Evolutionary conservation across 2,797 vertebrate species (phyloP).

Genomic region (Taeniopygia guttata): DNA sequence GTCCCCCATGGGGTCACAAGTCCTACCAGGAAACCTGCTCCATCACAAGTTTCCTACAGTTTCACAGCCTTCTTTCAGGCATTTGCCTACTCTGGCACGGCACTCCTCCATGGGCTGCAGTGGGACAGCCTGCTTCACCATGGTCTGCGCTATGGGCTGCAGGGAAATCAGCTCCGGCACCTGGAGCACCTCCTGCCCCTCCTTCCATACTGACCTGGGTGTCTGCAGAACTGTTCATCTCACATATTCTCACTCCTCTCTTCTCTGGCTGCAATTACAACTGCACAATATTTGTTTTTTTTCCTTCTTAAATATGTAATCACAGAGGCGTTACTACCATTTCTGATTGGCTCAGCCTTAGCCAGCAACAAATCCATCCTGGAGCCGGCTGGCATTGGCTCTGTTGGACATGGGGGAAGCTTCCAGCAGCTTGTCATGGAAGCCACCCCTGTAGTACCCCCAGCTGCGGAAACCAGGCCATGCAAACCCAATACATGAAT

Average conservation of each 20-base stretch:
- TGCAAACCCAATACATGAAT: background rate
- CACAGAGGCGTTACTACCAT: background rate
- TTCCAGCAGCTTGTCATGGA: background rate
- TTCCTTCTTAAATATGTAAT: background rate
- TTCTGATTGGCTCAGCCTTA: background rate
- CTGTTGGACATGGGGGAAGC: no score
- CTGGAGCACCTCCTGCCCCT: background rate
- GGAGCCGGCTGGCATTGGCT: background rate
- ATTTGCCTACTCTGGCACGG: background rate
- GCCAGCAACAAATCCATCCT: background rate
- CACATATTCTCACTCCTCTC: no score
- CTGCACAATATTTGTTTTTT: background rate
- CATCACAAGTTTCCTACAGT: background rate
- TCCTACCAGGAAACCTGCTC: background rate
- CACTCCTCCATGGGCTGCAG: background rate
- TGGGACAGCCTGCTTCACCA: background rate
- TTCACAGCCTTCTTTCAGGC: background rate
- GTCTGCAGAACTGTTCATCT: background rate
- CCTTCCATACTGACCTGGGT: background rate
- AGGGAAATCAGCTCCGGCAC: background rate
- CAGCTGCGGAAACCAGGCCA: fast-evolving
- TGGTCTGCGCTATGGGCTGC: background rate
- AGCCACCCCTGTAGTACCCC: background rate
- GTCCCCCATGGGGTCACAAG: background rate
- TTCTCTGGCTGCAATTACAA: background rate